phyloP scores from a whole-genome alignment of 2,888 invertebrate genomes.

The Xylota sylvarum region DNA sequence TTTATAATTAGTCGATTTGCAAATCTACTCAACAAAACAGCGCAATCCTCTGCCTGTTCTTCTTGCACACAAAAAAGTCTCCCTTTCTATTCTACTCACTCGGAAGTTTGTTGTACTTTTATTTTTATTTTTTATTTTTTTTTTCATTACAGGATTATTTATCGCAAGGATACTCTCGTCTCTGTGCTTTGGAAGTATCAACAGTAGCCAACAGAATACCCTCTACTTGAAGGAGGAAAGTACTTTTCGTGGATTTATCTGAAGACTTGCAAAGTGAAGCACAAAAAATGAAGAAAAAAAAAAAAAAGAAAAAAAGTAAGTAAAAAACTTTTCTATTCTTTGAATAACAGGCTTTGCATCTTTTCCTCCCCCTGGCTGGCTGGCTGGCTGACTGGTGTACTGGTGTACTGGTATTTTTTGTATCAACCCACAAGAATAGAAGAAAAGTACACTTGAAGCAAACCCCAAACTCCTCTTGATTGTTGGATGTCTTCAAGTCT shows the following conservation, averaged over 20 bases:
- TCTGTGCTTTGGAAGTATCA: conserved; percentile 43
- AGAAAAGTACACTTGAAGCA: background rate
- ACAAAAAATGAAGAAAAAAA: conserved; percentile 22
- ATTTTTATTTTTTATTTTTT: conserved; percentile 28
- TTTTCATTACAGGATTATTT: conserved; percentile 72
- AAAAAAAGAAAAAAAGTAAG: too few species aligned
- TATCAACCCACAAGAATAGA: conserved; percentile 31
- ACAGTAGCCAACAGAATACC: conserved; percentile 51
- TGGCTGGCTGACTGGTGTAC: background rate
- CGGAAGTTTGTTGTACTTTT: conserved; percentile 53
- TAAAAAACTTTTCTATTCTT: conserved; percentile 67
- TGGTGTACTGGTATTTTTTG: conserved; percentile 50
- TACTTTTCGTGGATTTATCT: conserved; percentile 74
- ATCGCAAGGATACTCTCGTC: conserved; percentile 64
- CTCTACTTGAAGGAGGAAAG: conserved; percentile 45
- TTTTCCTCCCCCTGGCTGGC: conserved; percentile 9
- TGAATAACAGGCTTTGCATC: conserved; percentile 75
- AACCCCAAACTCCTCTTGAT: conserved; percentile 16
- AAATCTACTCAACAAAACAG: conserved; percentile 54
- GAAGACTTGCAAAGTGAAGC: conserved; percentile 68
- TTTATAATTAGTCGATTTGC: conserved; percentile 69
- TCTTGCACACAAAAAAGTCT: background rate
- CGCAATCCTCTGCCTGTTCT: conserved; percentile 1
- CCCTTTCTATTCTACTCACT: conserved; percentile 9
- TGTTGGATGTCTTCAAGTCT: conserved; percentile 59